phyloP scores from a whole-genome alignment of 2,888 invertebrate species.

The Augochlorella aurata region DNA sequence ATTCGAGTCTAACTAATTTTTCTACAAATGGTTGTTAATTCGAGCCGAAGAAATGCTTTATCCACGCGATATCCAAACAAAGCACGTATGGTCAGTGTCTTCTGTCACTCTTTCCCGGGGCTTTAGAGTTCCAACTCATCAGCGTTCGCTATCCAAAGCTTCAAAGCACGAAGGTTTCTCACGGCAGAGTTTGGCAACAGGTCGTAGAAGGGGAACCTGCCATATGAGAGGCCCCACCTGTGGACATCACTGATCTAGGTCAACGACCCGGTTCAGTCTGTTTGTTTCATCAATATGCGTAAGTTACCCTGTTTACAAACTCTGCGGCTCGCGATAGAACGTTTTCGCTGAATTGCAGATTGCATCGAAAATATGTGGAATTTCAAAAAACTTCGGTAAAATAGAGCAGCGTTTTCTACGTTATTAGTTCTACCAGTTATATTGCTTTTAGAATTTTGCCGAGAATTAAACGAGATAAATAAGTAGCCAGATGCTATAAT shows the following conservation, averaged over 20 bases:
- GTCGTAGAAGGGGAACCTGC: conserved; percentile 12
- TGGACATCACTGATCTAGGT: conserved; percentile 4
- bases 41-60: too few relatives aligned
- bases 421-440: not conserved
- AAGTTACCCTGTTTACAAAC: not conserved
- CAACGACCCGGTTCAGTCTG: conserved; percentile 5
- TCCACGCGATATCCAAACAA: not conserved
- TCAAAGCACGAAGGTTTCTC: conserved; percentile 2
- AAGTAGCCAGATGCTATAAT: too few relatives aligned
- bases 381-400: not conserved
- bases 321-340: not conserved
- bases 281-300: conserved; percentile 1
- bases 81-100: not conserved
- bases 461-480: too few relatives aligned
- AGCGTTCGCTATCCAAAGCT: not conserved
- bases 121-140: not conserved
- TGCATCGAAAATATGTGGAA: not conserved
- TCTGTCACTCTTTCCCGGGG: not conserved
- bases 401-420: not conserved
- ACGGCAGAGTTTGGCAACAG: conserved; percentile 13
- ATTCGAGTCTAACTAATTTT: too few relatives aligned
- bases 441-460: too few relatives aligned
- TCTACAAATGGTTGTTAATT: too few relatives aligned
- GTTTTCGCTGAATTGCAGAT: not conserved
- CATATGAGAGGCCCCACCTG: conserved; percentile 16